phyloP scores from a whole-genome alignment of 2,888 invertebrate species.

The Torymus tubicola region DNA sequence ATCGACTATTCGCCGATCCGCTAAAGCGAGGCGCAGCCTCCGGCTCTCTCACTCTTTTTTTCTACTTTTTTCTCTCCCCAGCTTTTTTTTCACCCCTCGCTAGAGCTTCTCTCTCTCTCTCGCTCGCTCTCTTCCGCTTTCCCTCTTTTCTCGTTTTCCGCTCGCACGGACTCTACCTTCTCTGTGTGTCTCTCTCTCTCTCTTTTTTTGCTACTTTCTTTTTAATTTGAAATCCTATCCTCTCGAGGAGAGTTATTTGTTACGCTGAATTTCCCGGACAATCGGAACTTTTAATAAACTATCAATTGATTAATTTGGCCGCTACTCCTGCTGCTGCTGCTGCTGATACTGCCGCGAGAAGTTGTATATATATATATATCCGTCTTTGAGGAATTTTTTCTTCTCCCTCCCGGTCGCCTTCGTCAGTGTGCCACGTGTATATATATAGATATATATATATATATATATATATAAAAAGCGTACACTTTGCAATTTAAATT shows the following conservation, averaged over 20 bases:
- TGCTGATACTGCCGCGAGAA: too few relatives aligned
- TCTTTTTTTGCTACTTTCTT: constrained; percentile 9
- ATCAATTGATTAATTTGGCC: background rate
- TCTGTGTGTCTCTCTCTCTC: background rate
- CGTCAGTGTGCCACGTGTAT: too few relatives aligned
- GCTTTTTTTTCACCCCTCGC: constrained; percentile 10
- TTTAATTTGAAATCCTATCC: constrained; percentile 32
- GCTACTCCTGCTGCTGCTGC: too few relatives aligned
- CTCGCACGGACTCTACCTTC: too few relatives aligned
- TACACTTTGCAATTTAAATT: background rate
- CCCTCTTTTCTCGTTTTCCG: constrained; percentile 25
- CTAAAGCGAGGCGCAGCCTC: constrained; percentile 11
- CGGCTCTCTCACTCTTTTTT: background rate
- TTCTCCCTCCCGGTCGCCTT: too few relatives aligned
- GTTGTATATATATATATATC: too few relatives aligned
- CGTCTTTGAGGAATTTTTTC: too few relatives aligned
- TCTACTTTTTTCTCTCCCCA: background rate
- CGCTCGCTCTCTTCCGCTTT: background rate
- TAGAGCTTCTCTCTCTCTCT: constrained; percentile 3
- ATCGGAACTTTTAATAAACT: constrained; percentile 38
- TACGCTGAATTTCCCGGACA: constrained; percentile 33
- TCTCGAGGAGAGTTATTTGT: constrained; percentile 24
- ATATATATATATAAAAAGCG: too few relatives aligned
- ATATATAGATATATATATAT: too few relatives aligned
- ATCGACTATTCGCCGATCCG: constrained; percentile 47